phyloP scores from a whole-genome alignment of 1,140 invertebrate species.

The Aphaenogaster floridana region DNA sequence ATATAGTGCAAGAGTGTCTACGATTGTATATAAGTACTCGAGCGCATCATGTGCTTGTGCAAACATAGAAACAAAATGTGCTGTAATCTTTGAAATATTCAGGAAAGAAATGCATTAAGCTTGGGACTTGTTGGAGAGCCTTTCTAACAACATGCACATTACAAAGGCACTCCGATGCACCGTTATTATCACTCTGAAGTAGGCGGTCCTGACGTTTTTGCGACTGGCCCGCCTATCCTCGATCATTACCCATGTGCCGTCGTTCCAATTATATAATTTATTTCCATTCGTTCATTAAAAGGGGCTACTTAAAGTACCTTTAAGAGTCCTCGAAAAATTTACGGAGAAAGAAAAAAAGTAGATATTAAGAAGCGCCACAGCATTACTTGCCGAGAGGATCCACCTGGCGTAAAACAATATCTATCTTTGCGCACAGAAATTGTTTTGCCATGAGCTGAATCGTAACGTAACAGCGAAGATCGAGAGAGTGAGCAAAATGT shows the following conservation, averaged over 20 bases:
- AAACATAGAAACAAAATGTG: constrained; percentile 23
- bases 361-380: background rate
- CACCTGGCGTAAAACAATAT: background rate
- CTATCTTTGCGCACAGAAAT: background rate
- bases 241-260: constrained; percentile 25
- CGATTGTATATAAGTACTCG: background rate
- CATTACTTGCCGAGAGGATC: background rate
- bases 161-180: constrained; percentile 33
- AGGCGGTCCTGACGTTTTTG: constrained; percentile 37
- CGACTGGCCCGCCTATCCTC: constrained; percentile 4
- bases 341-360: background rate
- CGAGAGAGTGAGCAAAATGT: constrained; percentile 1
- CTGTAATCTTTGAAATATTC: constrained; percentile 46
- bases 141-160: constrained; percentile 34
- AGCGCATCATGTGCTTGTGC: background rate
- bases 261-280: constrained; percentile 54
- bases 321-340: background rate
- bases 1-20: background rate
- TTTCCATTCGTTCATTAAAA: constrained; percentile 29
- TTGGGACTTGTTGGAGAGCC: background rate
- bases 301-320: background rate
- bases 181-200: constrained; percentile 56
- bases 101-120: constrained; percentile 58
- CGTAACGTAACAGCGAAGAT: background rate
- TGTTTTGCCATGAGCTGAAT: background rate